phyloP scores from a whole-genome alignment of 2,113 vertebrate genomes.

The Gasterosteus nipponicus region DNA sequence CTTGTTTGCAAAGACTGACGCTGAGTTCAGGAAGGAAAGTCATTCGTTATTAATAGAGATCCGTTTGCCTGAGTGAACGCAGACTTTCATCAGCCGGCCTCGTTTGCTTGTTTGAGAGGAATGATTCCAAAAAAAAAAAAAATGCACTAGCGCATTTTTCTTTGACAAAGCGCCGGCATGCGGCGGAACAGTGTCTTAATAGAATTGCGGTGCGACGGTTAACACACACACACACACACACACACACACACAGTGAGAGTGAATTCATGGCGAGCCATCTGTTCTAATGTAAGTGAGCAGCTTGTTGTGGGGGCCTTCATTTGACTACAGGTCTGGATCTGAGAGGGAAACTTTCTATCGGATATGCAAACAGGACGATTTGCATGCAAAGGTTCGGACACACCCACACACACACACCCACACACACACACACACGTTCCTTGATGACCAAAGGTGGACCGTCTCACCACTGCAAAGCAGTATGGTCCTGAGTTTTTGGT shows the following conservation, averaged over 20 bases:
- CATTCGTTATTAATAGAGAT: constrained; percentile 59
- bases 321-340: constrained; percentile 69
- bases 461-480: neutral
- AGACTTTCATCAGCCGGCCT: constrained; percentile 51
- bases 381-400: constrained; percentile 58
- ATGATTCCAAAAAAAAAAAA: constrained; percentile 34
- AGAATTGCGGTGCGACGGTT: constrained; percentile 12
- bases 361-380: constrained; percentile 73
- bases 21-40: constrained; percentile 31
- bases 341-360: constrained; percentile 39
- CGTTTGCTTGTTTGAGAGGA: constrained; percentile 50
- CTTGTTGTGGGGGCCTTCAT: constrained; percentile 59
- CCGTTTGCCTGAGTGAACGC: constrained; percentile 60
- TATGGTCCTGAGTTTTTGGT: neutral
- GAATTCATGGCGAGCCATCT: constrained; percentile 48
- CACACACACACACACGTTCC: neutral
- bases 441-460: neutral
- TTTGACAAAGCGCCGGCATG: constrained; percentile 5
- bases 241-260: constrained; percentile 16
- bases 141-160: neutral
- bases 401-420: neutral
- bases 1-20: constrained; percentile 46
- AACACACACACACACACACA: constrained; percentile 2
- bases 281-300: constrained; percentile 41
- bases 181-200: constrained; percentile 1